These are phyloP conservation scores for Cephonodes hylas DNA, from an alignment of 2,888 invertebrate species.

Conservation along the genomic window DNA sequence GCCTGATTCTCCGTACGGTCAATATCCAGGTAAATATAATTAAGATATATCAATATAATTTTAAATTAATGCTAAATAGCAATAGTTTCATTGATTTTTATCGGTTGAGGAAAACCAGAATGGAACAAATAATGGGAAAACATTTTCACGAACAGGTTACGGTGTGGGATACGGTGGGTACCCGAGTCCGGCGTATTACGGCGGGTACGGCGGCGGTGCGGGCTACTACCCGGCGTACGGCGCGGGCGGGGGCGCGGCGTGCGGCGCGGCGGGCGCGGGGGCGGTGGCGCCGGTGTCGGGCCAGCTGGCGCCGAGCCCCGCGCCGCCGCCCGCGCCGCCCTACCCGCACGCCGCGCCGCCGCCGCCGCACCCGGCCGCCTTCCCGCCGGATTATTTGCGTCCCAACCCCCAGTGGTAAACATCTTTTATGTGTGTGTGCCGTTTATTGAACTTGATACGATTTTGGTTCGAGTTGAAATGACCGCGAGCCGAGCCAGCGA, in stretches of 20 bases:
- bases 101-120: too few relatives aligned
- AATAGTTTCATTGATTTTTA: too few relatives aligned
- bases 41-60: neutral
- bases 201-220: constrained; percentile 72
- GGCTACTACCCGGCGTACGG: constrained; percentile 75
- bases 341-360: constrained; percentile 27
- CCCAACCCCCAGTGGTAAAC: constrained; percentile 71
- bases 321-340: constrained; percentile 39
- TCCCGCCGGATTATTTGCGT: constrained; percentile 59
- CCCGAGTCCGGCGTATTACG: constrained; percentile 77
- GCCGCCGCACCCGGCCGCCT: constrained; percentile 29
- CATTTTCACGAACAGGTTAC: constrained; percentile 50
- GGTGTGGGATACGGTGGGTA: constrained; percentile 70
- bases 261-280: constrained; percentile 51
- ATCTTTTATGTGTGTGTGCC: neutral
- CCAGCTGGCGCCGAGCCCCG: constrained; percentile 24
- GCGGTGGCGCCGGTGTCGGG: constrained; percentile 47
- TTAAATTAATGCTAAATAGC: neutral
- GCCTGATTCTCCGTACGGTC: constrained; percentile 59
- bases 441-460: neutral
- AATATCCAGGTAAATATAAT: constrained; percentile 63
- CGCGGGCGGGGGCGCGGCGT: constrained; percentile 46
- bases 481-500: neutral
- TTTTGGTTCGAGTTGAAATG: neutral
- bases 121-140: too few relatives aligned